Conservation (phyloP, 2,113 vertebrate genomes). For the Cichladusa arquata region DNA sequence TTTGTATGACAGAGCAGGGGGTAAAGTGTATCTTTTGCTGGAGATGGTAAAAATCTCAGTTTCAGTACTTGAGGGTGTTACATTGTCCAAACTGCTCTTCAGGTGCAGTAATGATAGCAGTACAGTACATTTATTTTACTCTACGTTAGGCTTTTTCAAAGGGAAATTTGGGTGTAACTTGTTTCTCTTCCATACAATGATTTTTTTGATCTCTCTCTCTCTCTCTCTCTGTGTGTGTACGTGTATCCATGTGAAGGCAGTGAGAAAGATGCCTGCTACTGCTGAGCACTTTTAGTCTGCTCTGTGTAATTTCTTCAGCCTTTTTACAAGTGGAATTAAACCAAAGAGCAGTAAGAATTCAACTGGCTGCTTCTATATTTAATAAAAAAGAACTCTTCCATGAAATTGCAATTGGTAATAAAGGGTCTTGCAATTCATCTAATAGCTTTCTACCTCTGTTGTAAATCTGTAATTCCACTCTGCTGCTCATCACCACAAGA, state of each 20-base stretch:
- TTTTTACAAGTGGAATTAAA: constrained; percentile 20
- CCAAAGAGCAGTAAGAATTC: not conserved
- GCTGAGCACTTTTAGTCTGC: not conserved
- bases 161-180: not conserved
- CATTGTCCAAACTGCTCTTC: not conserved
- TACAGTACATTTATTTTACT: not conserved
- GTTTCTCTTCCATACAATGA: not conserved
- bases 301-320: not conserved
- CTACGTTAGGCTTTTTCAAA: not conserved
- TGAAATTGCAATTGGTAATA: constrained; percentile 51
- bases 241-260: not conserved
- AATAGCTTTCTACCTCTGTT: not conserved
- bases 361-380: constrained; percentile 32
- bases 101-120: not conserved
- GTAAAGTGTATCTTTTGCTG: not conserved
- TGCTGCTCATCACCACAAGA: not conserved
- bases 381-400: constrained; percentile 62
- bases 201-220: not conserved
- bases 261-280: not conserved
- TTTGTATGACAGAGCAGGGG: not conserved
- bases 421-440: constrained; percentile 21
- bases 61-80: not conserved
- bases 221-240: not conserved
- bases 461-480: constrained; percentile 7
- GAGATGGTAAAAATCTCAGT: not conserved